Evolutionary conservation across 2,888 invertebrate genomes (phyloP).

Genomic region (Sturmia bella): DNA sequence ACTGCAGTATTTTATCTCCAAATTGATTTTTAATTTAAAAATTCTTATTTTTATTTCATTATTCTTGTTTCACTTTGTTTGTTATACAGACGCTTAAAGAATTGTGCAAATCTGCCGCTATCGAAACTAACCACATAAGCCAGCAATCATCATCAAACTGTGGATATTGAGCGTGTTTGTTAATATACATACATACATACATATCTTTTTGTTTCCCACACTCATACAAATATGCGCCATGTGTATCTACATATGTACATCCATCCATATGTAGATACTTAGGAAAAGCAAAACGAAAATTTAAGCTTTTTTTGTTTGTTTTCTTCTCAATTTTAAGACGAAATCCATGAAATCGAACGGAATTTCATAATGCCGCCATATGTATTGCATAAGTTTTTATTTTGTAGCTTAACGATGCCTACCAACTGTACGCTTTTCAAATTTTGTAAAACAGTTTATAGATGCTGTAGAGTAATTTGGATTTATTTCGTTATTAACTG

Average conservation of each 20-base stretch:
- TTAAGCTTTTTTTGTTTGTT: slow-evolving; percentile 37
- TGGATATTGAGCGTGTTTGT: slow-evolving; percentile 73
- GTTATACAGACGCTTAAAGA: slow-evolving; percentile 81
- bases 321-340: slow-evolving; percentile 20
- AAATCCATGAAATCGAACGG: slow-evolving; percentile 19
- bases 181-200: too few species aligned
- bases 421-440: slow-evolving; percentile 2
- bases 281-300: too few species aligned
- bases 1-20: slow-evolving; percentile 46
- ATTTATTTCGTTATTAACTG: background rate
- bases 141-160: slow-evolving; percentile 72
- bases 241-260: too few species aligned
- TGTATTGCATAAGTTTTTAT: slow-evolving; percentile 30
- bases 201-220: slow-evolving; percentile 50
- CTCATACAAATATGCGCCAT: slow-evolving; percentile 52
- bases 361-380: slow-evolving; percentile 39
- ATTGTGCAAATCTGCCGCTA: slow-evolving; percentile 78
- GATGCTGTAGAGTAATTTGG: slow-evolving; percentile 44
- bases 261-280: slow-evolving; percentile 1
- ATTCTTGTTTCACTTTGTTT: slow-evolving; percentile 74
- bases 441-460: slow-evolving; percentile 26
- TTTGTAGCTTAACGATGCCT: slow-evolving; percentile 19
- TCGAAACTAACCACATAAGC: slow-evolving; percentile 71
- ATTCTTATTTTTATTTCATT: slow-evolving; percentile 72
- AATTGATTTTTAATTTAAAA: slow-evolving; percentile 75